Conservation (phyloP, 2,113 vertebrate genomes). For the Burhinus bistriatus region DNA sequence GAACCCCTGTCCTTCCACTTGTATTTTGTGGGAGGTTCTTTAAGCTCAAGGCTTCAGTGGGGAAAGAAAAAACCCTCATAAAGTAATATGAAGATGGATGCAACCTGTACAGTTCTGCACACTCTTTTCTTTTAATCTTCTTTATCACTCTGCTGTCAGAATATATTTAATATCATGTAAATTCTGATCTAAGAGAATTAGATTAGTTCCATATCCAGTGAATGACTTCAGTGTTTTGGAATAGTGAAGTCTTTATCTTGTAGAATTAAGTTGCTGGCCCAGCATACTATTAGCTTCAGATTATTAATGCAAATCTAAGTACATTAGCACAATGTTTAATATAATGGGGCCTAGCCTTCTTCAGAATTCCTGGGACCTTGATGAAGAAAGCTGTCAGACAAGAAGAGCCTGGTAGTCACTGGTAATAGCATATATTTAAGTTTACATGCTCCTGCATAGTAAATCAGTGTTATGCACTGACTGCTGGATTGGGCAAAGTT, state of each 20-base stretch:
- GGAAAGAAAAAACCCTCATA: neutral
- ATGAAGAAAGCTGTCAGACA: neutral
- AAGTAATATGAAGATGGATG: neutral
- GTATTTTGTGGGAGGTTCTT: neutral
- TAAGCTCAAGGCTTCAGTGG: neutral
- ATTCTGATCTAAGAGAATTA: conserved; percentile 2
- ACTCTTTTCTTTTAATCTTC: neutral
- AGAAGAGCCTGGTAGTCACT: neutral
- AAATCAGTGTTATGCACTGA: neutral
- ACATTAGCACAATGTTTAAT: neutral
- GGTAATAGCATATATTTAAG: neutral
- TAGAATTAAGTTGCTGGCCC: conserved; percentile 7
- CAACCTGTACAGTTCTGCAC: neutral
- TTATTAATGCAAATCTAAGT: conserved; percentile 1
- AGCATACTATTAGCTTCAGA: neutral
- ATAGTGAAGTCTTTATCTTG: neutral
- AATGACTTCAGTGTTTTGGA: neutral
- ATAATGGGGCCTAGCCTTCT: neutral
- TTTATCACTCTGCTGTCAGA: neutral
- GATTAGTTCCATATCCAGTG: neutral
- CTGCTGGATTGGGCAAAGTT: neutral
- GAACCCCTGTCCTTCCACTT: neutral
- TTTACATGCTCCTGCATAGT: neutral
- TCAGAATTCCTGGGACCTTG: neutral
- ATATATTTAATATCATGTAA: conserved; percentile 13